Percentiles rank a stretch among this genome's conserved stretches.
Conservation (phyloP, 2,113 vertebrate genomes). For the Poeciliopsis turrubarensis region DNA sequence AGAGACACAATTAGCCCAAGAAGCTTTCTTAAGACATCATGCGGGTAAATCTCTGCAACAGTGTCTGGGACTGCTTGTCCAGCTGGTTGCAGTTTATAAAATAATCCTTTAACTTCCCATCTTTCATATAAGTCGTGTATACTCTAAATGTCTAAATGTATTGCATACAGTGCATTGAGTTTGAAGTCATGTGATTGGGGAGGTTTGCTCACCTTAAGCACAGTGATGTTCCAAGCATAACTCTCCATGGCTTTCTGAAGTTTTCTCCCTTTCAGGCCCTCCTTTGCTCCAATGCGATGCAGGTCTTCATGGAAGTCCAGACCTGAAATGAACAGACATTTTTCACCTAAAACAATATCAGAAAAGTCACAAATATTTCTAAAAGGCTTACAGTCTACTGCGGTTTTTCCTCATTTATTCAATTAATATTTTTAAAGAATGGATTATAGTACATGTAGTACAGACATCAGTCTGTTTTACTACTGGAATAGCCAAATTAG, state of each 20-base stretch:
- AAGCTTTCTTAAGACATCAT: conserved; percentile 43
- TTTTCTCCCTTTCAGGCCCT: conserved; percentile 89
- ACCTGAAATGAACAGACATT: conserved; percentile 72
- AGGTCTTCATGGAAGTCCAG: conserved; percentile 92
- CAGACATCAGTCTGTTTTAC: neutral
- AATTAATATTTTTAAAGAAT: fast-evolving
- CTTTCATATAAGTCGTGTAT: neutral
- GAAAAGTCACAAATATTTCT: neutral
- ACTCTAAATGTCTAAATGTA: neutral
- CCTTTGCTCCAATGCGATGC: conserved; percentile 87
- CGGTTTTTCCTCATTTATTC: neutral
- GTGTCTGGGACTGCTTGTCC: conserved; percentile 29
- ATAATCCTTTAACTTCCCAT: conserved; percentile 24
- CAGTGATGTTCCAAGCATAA: conserved; percentile 92
- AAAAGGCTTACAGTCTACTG: neutral
- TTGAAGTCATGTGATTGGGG: neutral
- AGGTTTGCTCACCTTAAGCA: conserved; percentile 79
- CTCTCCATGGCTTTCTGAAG: conserved; percentile 93
- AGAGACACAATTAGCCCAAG: conserved; percentile 51
- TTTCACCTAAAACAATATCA: neutral
- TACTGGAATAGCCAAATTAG: neutral
- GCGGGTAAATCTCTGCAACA: conserved; percentile 40
- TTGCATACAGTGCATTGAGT: neutral
- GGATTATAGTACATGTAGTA: neutral
- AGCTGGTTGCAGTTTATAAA: conserved; percentile 14